Evolutionary conservation across 2,888 invertebrate species (phyloP).

Genomic region (Anoplius nigerrimus): DNA sequence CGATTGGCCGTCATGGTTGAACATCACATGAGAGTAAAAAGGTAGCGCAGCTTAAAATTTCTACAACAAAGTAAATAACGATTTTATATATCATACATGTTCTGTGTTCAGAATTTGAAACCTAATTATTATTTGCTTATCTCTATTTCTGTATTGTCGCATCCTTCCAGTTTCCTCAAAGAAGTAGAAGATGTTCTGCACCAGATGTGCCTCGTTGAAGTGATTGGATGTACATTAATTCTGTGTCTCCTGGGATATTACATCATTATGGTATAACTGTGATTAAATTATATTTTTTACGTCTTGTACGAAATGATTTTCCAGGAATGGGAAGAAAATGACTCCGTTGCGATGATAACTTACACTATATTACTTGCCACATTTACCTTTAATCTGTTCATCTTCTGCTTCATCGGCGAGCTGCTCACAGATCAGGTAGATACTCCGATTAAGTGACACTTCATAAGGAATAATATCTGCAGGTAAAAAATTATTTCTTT

Average conservation of each 20-base stretch:
- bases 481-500: background rate
- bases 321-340: slow-evolving; percentile 8
- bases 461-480: background rate
- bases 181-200: slow-evolving; percentile 55
- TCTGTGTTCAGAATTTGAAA: no score
- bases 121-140: background rate
- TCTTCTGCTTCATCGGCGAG: slow-evolving; percentile 64
- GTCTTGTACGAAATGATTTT: background rate
- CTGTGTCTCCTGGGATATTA: slow-evolving; percentile 64
- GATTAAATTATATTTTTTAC: no score
- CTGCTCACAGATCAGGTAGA: slow-evolving; percentile 55
- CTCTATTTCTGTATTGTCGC: background rate
- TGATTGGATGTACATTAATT: slow-evolving; percentile 62
- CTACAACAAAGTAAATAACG: no score
- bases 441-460: background rate
- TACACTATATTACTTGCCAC: slow-evolving; percentile 38
- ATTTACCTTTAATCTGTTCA: slow-evolving; percentile 62
- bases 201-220: slow-evolving; percentile 58
- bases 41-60: slow-evolving; percentile 3
- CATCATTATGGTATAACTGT: slow-evolving; percentile 55
- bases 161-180: slow-evolving; percentile 51
- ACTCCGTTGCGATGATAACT: slow-evolving; percentile 6
- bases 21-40: slow-evolving; percentile 31
- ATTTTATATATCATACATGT: no score
- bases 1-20: slow-evolving; percentile 31